Evolutionary conservation across 2,113 vertebrate species (phyloP).

Genomic region (Columba janthina): DNA sequence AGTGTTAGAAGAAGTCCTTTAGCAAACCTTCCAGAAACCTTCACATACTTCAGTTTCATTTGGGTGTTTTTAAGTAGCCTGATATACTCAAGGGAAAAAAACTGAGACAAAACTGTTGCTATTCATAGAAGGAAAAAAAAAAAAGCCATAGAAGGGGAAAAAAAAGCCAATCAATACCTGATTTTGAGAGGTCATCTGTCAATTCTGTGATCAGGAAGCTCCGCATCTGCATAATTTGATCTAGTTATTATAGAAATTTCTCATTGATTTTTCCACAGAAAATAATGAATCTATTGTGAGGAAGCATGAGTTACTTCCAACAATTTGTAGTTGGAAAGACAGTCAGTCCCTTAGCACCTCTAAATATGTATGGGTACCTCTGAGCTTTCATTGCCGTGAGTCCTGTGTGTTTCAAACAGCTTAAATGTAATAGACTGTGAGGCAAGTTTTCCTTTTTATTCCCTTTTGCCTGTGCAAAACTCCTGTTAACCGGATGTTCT

Average conservation of each 20-base stretch:
- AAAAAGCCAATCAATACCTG: background rate
- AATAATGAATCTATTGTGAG: background rate
- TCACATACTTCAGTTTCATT: background rate
- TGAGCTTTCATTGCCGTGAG: background rate
- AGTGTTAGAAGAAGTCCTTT: background rate
- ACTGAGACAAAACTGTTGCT: background rate
- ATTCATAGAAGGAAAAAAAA: background rate
- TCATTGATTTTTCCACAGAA: background rate
- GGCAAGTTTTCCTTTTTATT: background rate
- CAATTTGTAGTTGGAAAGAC: background rate
- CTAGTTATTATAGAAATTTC: background rate
- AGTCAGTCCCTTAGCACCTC: accelerated
- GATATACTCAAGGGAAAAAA: accelerated
- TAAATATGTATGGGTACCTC: background rate
- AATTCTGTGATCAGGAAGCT: background rate
- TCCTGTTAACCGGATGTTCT: background rate
- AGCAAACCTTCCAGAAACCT: background rate
- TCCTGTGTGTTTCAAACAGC: background rate
- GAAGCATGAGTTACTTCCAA: background rate
- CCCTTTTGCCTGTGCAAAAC: background rate
- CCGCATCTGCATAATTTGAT: background rate
- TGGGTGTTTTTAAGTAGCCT: background rate
- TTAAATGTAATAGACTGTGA: background rate
- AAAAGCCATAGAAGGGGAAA: background rate
- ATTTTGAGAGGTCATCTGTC: background rate